phyloP scores from a whole-genome alignment of 2,888 invertebrate genomes.

The Eupithecia vulgata region DNA sequence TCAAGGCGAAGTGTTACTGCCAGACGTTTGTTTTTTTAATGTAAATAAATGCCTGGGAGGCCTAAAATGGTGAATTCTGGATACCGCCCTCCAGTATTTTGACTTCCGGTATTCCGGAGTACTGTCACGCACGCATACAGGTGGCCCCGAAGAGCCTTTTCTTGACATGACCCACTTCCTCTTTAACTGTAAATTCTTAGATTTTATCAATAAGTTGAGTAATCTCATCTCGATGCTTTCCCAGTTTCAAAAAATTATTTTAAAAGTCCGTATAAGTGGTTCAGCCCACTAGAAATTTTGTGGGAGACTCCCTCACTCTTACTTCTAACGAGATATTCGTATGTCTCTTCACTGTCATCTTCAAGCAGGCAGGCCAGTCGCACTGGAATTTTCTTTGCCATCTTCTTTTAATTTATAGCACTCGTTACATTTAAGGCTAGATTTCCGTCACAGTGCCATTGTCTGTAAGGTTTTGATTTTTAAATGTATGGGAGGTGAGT shows the following conservation, averaged over 20 bases:
- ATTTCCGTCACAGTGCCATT: background rate
- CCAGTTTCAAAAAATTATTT: background rate
- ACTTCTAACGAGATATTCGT: background rate
- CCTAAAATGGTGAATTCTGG: background rate
- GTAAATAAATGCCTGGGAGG: background rate
- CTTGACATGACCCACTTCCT: background rate
- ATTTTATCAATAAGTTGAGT: background rate
- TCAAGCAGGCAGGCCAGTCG: background rate
- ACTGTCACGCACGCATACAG: background rate
- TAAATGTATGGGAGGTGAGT: background rate
- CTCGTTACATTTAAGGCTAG: background rate
- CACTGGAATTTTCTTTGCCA: background rate
- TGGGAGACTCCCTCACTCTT: background rate
- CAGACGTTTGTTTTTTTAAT: conserved; percentile 15
- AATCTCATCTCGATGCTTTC: background rate
- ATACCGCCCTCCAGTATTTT: no score
- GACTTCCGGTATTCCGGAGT: no score
- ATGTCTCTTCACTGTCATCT: background rate
- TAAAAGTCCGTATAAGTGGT: background rate
- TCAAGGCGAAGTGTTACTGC: conserved; percentile 27
- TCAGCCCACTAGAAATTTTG: background rate
- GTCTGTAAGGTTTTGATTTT: background rate
- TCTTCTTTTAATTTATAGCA: background rate
- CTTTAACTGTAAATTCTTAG: background rate
- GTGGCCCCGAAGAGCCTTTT: background rate